Evolutionary conservation across 2,888 invertebrate species (phyloP).

Genomic region (Ypsolopha scabrella): DNA sequence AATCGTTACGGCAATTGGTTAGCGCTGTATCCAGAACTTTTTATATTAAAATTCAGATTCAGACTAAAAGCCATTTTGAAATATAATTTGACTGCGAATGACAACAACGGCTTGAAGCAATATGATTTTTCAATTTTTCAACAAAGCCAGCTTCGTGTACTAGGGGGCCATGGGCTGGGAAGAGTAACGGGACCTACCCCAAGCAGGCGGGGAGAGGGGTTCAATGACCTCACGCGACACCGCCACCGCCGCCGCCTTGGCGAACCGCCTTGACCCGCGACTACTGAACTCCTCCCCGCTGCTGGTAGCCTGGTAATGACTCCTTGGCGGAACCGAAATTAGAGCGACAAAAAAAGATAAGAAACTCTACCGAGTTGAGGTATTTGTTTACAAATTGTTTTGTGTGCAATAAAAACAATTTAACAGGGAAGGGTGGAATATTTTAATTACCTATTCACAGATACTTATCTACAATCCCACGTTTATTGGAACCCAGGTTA

Average conservation of each 20-base stretch:
- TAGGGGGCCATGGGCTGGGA: conserved; percentile 30
- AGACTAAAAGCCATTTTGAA: background rate
- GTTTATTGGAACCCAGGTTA: too few species aligned
- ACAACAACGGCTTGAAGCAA: background rate
- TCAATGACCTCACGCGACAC: conserved; percentile 43
- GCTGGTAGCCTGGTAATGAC: conserved; percentile 36
- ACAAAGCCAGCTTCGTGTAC: conserved; percentile 12
- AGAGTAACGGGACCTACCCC: conserved; percentile 51
- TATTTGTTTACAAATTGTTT: too few species aligned
- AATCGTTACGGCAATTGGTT: too few species aligned
- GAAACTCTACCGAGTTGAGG: too few species aligned
- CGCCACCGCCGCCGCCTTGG: conserved; percentile 16
- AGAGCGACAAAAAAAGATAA: background rate
- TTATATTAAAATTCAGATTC: too few species aligned
- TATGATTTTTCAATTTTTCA: conserved; percentile 2
- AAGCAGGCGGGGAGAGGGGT: conserved; percentile 32
- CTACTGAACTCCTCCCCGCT: conserved; percentile 27
- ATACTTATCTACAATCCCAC: too few species aligned
- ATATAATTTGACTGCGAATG: background rate
- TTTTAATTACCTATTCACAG: too few species aligned
- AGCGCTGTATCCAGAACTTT: too few species aligned
- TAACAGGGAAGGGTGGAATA: too few species aligned
- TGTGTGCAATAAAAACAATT: too few species aligned
- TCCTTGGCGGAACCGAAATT: background rate
- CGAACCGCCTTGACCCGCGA: conserved; percentile 53